A percentile compares a stretch with the other conserved stretches of the same genome.
These are phyloP conservation scores for Microctenopoma lineatum DNA, from an alignment of 2,797 vertebrate species.

Conservation along the genomic window DNA sequence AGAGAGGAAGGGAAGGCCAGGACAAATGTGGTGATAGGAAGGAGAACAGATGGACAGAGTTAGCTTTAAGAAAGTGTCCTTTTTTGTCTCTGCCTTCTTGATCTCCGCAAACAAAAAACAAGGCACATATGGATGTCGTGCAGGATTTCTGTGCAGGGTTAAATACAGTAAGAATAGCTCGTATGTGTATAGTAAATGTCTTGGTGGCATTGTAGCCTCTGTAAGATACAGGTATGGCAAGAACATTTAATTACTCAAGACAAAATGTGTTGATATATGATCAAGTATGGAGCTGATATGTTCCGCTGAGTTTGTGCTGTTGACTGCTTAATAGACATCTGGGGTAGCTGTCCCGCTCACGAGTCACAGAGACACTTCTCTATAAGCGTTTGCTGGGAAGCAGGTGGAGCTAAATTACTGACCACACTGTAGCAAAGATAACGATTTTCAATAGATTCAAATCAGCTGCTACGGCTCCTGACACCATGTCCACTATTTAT, in stretches of 20 bases:
- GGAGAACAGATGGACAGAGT: conserved; percentile 19
- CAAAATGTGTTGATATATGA: too few species aligned
- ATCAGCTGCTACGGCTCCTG: too few species aligned
- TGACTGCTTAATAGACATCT: too few species aligned
- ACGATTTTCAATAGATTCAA: too few species aligned
- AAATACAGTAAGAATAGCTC: conserved; percentile 2
- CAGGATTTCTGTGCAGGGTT: background rate
- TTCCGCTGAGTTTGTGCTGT: too few species aligned
- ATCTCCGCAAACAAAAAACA: conserved; percentile 3
- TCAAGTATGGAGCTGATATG: too few species aligned
- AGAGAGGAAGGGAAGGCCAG: conserved; percentile 31
- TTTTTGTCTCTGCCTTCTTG: background rate
- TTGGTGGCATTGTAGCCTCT: conserved; percentile 4
- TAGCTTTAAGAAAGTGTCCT: conserved; percentile 33
- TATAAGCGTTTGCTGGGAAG: too few species aligned
- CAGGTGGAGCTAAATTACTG: too few species aligned
- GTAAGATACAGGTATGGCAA: conserved; percentile 2
- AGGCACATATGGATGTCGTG: background rate
- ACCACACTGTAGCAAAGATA: too few species aligned
- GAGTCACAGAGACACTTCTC: too few species aligned
- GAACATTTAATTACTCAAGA: conserved; percentile 16
- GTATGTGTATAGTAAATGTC: conserved; percentile 1
- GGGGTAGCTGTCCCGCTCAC: too few species aligned
- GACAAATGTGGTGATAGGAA: conserved; percentile 31
- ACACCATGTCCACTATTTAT: too few species aligned